A percentile compares a stretch with the other conserved stretches of the same genome.
These are phyloP conservation scores for Thamnophis elegans DNA, from an alignment of 2,797 vertebrate genomes.

Conservation along the genomic window DNA sequence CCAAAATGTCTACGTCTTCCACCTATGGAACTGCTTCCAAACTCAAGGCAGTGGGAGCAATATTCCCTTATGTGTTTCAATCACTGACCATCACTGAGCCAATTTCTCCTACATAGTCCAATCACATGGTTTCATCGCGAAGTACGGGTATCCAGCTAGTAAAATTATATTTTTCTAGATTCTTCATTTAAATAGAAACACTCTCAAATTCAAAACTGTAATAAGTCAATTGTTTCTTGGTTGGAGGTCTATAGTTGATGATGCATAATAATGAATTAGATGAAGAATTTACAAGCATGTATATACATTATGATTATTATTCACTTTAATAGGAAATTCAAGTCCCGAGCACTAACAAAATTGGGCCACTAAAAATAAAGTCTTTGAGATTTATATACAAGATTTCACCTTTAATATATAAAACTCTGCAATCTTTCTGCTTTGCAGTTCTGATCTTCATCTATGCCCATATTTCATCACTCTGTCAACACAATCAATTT, in stretches of 20 bases:
- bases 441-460: background rate
- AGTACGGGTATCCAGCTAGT: too few relatives aligned
- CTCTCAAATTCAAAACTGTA: background rate
- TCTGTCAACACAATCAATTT: conserved; percentile 25
- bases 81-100: too few relatives aligned
- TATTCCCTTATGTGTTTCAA: too few relatives aligned
- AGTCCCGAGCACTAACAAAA: background rate
- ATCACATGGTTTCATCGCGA: too few relatives aligned
- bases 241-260: background rate
- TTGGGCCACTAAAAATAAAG: background rate
- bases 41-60: too few relatives aligned
- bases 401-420: background rate
- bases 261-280: background rate
- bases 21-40: too few relatives aligned
- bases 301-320: background rate
- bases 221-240: background rate
- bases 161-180: background rate
- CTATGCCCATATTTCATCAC: conserved; percentile 31
- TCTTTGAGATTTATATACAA: background rate
- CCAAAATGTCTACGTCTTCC: too few relatives aligned
- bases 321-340: background rate
- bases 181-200: background rate
- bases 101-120: too few relatives aligned
- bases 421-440: background rate
- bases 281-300: background rate